phyloP scores from a whole-genome alignment of 2,113 vertebrate species.

The Mungos mungo region DNA sequence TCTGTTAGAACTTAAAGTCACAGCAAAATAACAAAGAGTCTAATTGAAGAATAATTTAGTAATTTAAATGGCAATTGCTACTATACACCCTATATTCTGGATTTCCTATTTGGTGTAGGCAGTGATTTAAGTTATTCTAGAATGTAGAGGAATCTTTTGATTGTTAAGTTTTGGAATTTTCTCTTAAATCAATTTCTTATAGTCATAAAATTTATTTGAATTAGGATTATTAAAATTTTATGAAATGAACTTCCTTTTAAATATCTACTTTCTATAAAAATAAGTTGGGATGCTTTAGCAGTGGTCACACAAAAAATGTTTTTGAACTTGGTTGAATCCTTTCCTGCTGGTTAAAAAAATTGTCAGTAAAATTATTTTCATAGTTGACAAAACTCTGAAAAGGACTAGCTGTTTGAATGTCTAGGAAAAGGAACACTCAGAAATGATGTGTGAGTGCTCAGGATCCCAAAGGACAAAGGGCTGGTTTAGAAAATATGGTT shows the following conservation, averaged over 20 bases:
- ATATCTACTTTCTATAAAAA: background rate
- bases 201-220: slow-evolving; percentile 1
- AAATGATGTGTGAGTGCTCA: slow-evolving; percentile 13
- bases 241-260: slow-evolving; percentile 41
- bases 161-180: background rate
- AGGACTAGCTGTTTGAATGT: background rate
- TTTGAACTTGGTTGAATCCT: background rate
- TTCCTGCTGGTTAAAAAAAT: slow-evolving; percentile 1
- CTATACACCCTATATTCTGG: background rate
- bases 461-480: background rate
- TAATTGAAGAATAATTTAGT: background rate
- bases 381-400: background rate
- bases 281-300: background rate
- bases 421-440: background rate
- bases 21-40: background rate
- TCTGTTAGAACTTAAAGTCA: slow-evolving; percentile 30
- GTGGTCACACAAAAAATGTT: background rate
- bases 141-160: background rate
- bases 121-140: slow-evolving; percentile 1
- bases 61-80: slow-evolving; percentile 18
- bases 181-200: background rate
- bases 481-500: background rate
- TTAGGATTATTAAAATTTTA: background rate
- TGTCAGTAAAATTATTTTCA: background rate
- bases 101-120: background rate